Base-by-base conservation (phyloP, 2,888 invertebrate genomes). In the Sesia bembeciformis region DNA sequence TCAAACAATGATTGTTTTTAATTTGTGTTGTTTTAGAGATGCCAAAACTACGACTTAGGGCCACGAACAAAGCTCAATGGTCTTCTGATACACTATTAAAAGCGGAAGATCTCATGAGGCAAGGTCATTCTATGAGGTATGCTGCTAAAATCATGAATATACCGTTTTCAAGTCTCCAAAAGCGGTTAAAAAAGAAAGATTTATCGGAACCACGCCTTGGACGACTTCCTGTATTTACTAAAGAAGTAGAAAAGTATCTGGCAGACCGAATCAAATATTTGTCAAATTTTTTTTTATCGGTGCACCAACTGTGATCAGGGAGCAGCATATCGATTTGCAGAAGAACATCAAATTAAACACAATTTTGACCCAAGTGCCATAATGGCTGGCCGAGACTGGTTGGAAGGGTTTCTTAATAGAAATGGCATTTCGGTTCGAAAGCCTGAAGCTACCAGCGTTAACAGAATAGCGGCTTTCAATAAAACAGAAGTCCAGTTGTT, bases 381-480 rank as follows among this genome's bases (percentile, higher is more conserved):
- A 63, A 64, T 64, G 60, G 64, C 66, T 56, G 62, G 62, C 51
- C 58, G 61, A 3, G 65, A 62, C 56, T 67, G 64, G 67, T 53
- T 64, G 39, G 39, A 52, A 49, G 62, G 55, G 39, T 69, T 66
- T 63, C 40, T 65, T 39, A 51, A 42, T 6, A 61, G 65, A 55
- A 65, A 62, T 57, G 54, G 51, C 38, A 59, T 59, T 52, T 61
- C 58, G 52, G 54, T 67, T 52, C 53, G 66, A 5, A 67, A 70
- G 54, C 65, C 67, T n/a, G n/a, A n/a, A n/a, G n/a, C n/a, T n/a
- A 7, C 63, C 8, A 68, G 66, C 52, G 58, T 68, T 39, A 64
- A 67, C 40, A 62, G 67, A 57, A 62, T 65, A 40, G 61, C 61
- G 7, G 65, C 63, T n/a, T 72, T 68, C 55, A 70, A 71, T 58